Percentiles rank a stretch among this genome's conserved stretches.
Evolutionary conservation across 2,888 invertebrate species (phyloP).

Genomic region (Folsomia candida): DNA sequence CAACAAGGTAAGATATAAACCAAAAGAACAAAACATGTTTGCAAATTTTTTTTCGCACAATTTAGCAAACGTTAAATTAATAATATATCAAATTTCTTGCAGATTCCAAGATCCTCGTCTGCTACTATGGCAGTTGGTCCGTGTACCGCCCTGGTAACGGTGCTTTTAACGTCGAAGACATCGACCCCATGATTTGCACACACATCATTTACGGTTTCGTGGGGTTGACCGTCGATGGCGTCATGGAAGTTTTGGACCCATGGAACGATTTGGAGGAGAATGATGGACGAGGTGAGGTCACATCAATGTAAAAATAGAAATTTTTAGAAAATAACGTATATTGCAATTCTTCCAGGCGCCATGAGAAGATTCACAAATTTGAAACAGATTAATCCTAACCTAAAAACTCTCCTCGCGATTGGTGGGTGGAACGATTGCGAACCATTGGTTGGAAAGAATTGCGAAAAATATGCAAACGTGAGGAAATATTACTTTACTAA

Average conservation of each 20-base stretch:
- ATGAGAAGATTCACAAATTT: slow-evolving; percentile 37
- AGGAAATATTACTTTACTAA: background rate
- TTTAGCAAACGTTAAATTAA: too few relatives aligned
- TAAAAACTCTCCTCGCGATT: slow-evolving; percentile 38
- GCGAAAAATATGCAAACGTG: background rate
- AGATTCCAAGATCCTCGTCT: slow-evolving; percentile 46
- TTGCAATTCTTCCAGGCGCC: slow-evolving; percentile 24
- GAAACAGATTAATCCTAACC: slow-evolving; percentile 33
- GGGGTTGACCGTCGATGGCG: slow-evolving; percentile 36
- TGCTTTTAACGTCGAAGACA: slow-evolving; percentile 61
- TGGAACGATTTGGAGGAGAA: slow-evolving; percentile 28
- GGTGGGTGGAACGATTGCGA: slow-evolving; percentile 34
- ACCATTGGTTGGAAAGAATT: background rate
- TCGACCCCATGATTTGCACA: slow-evolving; percentile 52
- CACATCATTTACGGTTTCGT: slow-evolving; percentile 52
- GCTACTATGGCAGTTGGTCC: slow-evolving; percentile 52
- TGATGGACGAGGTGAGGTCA: slow-evolving; percentile 17
- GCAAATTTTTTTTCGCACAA: too few relatives aligned
- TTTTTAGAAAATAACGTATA: background rate
- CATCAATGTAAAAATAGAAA: background rate
- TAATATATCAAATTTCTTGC: too few relatives aligned
- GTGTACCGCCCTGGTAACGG: slow-evolving; percentile 65
- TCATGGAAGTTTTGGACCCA: slow-evolving; percentile 19
- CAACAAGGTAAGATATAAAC: too few relatives aligned
- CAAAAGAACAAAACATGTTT: too few relatives aligned